phyloP scores from a whole-genome alignment of 2,888 invertebrate species.

The Incurvaria masculella region DNA sequence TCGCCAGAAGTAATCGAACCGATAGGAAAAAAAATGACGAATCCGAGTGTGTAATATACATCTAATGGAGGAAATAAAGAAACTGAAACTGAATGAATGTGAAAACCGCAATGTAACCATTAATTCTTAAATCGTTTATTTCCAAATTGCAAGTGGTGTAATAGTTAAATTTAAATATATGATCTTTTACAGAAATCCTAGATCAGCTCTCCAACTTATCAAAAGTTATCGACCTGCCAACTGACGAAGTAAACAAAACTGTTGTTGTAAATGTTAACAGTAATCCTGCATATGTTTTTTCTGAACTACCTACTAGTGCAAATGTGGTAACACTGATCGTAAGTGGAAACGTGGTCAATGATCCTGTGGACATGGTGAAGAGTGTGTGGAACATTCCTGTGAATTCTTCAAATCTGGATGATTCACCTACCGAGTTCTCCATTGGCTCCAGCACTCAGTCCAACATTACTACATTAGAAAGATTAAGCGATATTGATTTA shows the following conservation, averaged over 20 bases:
- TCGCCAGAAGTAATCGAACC: too few species aligned
- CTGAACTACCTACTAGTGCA: background rate
- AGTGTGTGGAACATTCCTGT: slow-evolving; percentile 31
- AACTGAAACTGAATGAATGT: too few species aligned
- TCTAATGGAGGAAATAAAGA: too few species aligned
- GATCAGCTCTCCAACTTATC: slow-evolving; percentile 42
- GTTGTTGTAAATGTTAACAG: background rate
- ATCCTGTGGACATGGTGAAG: slow-evolving; percentile 22
- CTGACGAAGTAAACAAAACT: background rate
- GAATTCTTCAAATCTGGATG: slow-evolving; percentile 23
- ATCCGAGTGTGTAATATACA: too few species aligned
- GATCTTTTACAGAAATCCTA: slow-evolving; percentile 36
- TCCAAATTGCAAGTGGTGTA: too few species aligned
- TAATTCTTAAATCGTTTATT: too few species aligned
- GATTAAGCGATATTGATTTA: slow-evolving; percentile 42
- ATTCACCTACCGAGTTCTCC: slow-evolving; percentile 21
- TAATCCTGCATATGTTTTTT: background rate
- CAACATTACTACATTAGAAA: slow-evolving; percentile 38
- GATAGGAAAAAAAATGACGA: too few species aligned
- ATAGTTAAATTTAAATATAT: slow-evolving; percentile 6
- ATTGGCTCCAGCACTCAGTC: slow-evolving; percentile 27
- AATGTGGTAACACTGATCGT: slow-evolving; percentile 25
- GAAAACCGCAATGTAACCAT: too few species aligned
- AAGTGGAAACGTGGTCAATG: slow-evolving; percentile 24
- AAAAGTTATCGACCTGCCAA: slow-evolving; percentile 11